These are phyloP conservation scores for Corythaeola cristata DNA, from an alignment of 2,113 vertebrate species.

Conservation along the genomic window DNA sequence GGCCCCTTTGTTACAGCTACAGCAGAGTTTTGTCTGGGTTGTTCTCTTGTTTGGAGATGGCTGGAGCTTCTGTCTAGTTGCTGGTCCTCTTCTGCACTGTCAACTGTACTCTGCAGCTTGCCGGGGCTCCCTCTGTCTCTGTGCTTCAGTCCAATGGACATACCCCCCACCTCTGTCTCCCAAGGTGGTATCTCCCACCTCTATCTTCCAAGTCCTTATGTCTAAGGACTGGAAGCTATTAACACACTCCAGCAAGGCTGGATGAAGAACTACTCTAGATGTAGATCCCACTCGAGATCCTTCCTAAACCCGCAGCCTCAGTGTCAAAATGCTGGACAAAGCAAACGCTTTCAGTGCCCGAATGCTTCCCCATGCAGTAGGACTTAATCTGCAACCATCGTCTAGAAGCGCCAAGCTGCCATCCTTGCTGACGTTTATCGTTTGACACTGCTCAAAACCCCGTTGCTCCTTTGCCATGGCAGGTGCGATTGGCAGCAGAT, in stretches of 20 bases:
- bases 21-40: background rate
- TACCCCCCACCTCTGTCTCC: background rate
- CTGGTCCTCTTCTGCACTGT: background rate
- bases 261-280: background rate
- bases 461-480: rapidly evolving
- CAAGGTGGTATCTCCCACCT: too few species aligned
- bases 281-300: background rate
- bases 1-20: background rate
- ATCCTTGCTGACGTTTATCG: background rate
- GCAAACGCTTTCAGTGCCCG: background rate
- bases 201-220: background rate
- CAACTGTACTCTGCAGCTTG: background rate
- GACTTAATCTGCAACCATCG: background rate
- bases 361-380: background rate
- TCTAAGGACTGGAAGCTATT: background rate
- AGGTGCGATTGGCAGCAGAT: background rate
- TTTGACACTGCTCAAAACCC: background rate
- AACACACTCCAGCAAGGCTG: background rate
- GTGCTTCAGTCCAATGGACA: background rate
- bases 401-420: background rate
- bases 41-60: background rate
- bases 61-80: background rate
- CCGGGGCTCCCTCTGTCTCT: background rate
- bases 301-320: background rate
- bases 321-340: background rate